Base-by-base conservation (phyloP, 2,888 invertebrate genomes). In the Sinotaia quadrata region DNA sequence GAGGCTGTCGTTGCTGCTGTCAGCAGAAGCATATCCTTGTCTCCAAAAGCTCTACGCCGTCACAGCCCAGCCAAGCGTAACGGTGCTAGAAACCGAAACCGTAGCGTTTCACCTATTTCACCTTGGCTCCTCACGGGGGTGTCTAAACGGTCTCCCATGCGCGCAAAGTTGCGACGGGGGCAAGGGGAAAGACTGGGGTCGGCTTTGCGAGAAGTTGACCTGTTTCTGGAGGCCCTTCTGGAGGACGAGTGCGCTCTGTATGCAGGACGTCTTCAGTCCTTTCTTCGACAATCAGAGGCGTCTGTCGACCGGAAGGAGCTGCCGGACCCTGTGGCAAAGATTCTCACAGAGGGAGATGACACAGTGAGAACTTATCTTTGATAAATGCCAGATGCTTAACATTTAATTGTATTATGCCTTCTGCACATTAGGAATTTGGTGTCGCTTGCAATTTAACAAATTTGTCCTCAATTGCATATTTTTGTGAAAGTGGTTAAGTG, bases 231-330 rank as follows among this genome's bases (percentile, higher is more conserved):
- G 24, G 75, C 74, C 2, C 60, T 79, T 31, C 67, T 79, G 36
- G 79, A 79, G 36, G 76, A 78, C 21, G 79, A 79, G 59, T 75
- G 75, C 52, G 75, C 78, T 4, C 65, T 77, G 49, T 78, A 73
- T 65, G 68, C 74, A 15, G 77, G 74, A 54, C 68, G 76, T 10
- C 56, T 65, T 33, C 65, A 65, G 65, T 54, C 65, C 29, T 49
- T 67, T 24, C 56, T 61, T 29, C 56, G 2, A 51, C 29, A 15
- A 41, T 47, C 8, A 37, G 27, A 60, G 57, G 18, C 33, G 15
- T 5, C 31, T 7, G n/a, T 54, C 37, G 65, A 65, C 63, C 62
- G 31, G 51, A 66, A 21, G 57, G 67, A 44, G 36, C 60, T 44
- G 12, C 51, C 65, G 8, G 75, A 79, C 58, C 79, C 79, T 29